Base-by-base conservation (phyloP, 2,888 invertebrate species). In the Mechanitis mazaeus region DNA sequence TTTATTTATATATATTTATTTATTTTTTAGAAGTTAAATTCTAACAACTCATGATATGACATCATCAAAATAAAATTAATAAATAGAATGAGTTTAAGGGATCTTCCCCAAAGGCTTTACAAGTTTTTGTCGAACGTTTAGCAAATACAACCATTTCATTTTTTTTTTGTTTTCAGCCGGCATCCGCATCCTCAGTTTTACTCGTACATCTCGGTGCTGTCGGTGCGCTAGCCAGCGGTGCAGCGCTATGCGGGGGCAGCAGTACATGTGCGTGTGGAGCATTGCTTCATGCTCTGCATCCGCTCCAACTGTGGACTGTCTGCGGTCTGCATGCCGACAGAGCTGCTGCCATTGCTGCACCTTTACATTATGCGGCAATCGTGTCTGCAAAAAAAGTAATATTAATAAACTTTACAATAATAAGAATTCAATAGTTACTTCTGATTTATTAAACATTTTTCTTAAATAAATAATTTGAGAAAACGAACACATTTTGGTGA, bases 241-340 rank as follows among this genome's bases (percentile, higher is more conserved):
- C 93, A n/a, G 87, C 94, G 31, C 87, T 94, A 64, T 94, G 94
- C 68, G 86, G 94, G 5, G 92, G 94, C 64, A 81, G 92, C 50
- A 92, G 92, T 68, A 91, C 92, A 57, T 93, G 93, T 55, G 89
- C 91, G 7, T 95, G 95, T 79, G 83, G 93, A 0, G 93, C 94
- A 71, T 93, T 94, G 47, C 93, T 94, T 65, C 81, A 95, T 54
- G 91, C 94, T 67, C 93, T 94, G 35, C 91, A 95, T 3, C 88
- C 95, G 55, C 94, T 95, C 73, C 94, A 95, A 3, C 88, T 95
- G 68, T 95, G 95, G 95, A 95, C 95, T 2, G 93, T 95, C 45
- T 94, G 95, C 70, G 95, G 95, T 3, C 89, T 95, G 65, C 95
- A 95, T 75, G 94, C 94, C 63, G 95, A 95, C 82, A 90, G 95